These are phyloP conservation scores for Drosophila burlai DNA, from an alignment of 1,140 invertebrate species.

Conservation along the genomic window DNA sequence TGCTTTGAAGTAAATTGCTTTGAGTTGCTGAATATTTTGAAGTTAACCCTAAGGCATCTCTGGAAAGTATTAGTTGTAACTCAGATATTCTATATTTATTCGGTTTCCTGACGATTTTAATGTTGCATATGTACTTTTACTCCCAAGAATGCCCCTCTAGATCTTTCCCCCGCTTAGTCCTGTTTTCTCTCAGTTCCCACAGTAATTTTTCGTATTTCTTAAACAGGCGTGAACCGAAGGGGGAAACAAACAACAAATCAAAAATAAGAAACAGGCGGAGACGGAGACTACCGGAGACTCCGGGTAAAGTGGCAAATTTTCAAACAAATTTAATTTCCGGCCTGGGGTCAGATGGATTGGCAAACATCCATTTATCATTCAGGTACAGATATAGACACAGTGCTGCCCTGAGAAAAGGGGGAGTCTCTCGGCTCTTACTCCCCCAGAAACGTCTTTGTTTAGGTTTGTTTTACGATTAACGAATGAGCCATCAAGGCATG, in stretches of 20 bases:
- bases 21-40: background rate
- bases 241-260: slow-evolving; percentile 19
- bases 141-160: background rate
- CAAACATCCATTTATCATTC: slow-evolving; percentile 43
- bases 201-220: background rate
- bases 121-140: background rate
- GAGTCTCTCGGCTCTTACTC: background rate
- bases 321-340: slow-evolving; percentile 48
- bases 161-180: background rate
- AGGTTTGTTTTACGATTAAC: background rate
- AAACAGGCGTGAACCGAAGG: slow-evolving; percentile 10
- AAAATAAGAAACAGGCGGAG: background rate
- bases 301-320: slow-evolving; percentile 37
- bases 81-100: background rate
- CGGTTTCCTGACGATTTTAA: no score
- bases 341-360: slow-evolving; percentile 25
- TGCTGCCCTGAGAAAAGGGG: background rate
- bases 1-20: background rate
- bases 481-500: background rate
- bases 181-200: slow-evolving; percentile 3
- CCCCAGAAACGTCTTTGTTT: background rate
- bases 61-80: no score
- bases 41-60: no score
- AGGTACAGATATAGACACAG: background rate
- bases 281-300: background rate